Evolutionary conservation across 2,888 invertebrate species (phyloP), one percentile per base, ranked within the genome.

Genomic region (Troides oblongomaculatus): DNA sequence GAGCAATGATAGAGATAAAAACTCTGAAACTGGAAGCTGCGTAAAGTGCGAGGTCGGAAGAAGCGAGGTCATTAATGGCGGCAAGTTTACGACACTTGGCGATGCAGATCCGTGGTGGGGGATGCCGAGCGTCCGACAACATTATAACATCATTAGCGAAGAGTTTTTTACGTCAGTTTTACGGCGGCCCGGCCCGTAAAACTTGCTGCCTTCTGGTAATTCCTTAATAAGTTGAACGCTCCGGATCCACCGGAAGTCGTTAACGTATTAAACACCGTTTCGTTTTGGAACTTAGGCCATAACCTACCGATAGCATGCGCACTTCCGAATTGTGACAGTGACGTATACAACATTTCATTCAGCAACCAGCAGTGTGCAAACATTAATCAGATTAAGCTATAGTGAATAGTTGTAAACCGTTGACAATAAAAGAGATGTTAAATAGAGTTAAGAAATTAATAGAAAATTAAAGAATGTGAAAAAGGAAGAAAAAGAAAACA

Each of bases 121-220:
- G 12, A 14, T 14, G 46, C 46, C 3, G 46, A 46, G 46, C 62
- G 66, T 43, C 61, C 18, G 70, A 68, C 72, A 68, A 64, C 72
- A 70, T 75, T 75, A 75, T 72, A 74, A 73, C 73, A 72, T 74
- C 75, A 74, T 75, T 76, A 76, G 75, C 71, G 39, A 62, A 46
- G 68, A 67, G 61, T 69, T 73, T 46, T 76, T 75, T 73, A 75
- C 72, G 72, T 64, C 59, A 69, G 64, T 73, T 76, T 76, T 75
- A 76, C 74, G 75, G 74, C 65, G 69, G 57, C 66, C 64, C 69
- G 62, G 39, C 71, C 68, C 64, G 69, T 75, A 72, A 75, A 74
- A 69, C 72, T 71, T 70, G n/a, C 57, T 72, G 30, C 61, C 64
- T 61, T 61, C 46, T 59, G 61, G 64, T 64, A 64, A 64, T 61